phyloP scores from a whole-genome alignment of 2,888 invertebrate genomes.

The Lysandra bellargus region DNA sequence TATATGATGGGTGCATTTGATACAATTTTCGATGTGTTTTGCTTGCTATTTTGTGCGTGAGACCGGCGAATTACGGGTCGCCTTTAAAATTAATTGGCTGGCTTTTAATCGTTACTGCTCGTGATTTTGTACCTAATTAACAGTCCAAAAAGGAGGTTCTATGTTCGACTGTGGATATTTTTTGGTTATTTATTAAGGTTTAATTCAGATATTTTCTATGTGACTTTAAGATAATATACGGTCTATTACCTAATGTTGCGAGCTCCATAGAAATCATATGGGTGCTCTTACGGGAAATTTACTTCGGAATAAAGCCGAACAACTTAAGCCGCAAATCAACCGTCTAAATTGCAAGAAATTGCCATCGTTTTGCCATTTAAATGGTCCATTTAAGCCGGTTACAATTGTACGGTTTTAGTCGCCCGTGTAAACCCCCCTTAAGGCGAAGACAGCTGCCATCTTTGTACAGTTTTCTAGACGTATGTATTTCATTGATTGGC shows the following conservation, averaged over 20 bases:
- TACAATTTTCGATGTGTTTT: neutral
- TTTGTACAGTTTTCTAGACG: too few species aligned
- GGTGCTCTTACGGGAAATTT: too few species aligned
- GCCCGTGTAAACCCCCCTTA: conserved; percentile 39
- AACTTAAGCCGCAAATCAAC: too few species aligned
- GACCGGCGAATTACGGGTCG: neutral
- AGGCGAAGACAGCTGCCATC: too few species aligned
- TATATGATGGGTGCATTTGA: neutral
- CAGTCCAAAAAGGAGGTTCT: neutral
- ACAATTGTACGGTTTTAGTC: conserved; percentile 38
- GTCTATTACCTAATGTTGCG: too few species aligned
- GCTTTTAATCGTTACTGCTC: neutral
- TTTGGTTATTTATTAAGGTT: neutral
- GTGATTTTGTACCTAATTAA: neutral
- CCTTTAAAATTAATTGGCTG: conserved; percentile 10
- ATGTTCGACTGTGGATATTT: neutral
- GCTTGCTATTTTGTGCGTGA: neutral
- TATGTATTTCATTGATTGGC: too few species aligned
- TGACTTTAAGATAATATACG: too few species aligned
- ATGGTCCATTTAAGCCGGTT: neutral
- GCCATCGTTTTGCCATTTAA: neutral
- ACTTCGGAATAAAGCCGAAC: too few species aligned
- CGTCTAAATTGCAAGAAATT: too few species aligned
- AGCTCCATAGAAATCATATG: too few species aligned
- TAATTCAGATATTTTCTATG: neutral